Conservation (phyloP, 2,113 vertebrate genomes). For the Plotosus lineatus region DNA sequence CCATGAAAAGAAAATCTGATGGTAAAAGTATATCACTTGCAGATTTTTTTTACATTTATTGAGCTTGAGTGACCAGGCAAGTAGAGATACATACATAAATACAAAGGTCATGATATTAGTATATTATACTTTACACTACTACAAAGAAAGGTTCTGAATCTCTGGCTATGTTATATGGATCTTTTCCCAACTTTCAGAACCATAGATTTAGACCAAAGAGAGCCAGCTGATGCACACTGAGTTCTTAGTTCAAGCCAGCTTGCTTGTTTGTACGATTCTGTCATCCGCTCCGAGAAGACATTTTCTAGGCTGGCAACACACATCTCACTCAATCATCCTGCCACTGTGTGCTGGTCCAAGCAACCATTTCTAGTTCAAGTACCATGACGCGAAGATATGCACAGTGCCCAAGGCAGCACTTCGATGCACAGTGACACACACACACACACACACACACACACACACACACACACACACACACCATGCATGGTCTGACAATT, state of each 20-base stretch:
- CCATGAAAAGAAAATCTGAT: background rate
- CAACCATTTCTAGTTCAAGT: background rate
- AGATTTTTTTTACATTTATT: background rate
- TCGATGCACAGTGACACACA: background rate
- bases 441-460: background rate
- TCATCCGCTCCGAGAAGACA: slow-evolving; percentile 18
- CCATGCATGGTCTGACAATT: background rate
- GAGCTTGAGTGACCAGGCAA: background rate
- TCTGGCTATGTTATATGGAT: background rate
- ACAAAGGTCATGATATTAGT: background rate
- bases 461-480: background rate
- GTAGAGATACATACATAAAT: background rate
- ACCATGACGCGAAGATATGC: slow-evolving; percentile 11
- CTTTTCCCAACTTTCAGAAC: background rate
- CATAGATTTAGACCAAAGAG: background rate
- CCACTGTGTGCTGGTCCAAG: slow-evolving; percentile 1
- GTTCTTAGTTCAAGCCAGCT: slow-evolving; percentile 6
- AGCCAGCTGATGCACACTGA: background rate
- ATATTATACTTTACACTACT: background rate
- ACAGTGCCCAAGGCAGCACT: background rate
- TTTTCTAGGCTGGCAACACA: slow-evolving; percentile 24
- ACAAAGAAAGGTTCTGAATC: background rate
- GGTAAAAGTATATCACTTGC: background rate
- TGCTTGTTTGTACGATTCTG: slow-evolving; percentile 33
- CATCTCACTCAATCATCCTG: slow-evolving; percentile 30